phyloP scores from a whole-genome alignment of 2,113 vertebrate species.

The Cynocephalus volans region DNA sequence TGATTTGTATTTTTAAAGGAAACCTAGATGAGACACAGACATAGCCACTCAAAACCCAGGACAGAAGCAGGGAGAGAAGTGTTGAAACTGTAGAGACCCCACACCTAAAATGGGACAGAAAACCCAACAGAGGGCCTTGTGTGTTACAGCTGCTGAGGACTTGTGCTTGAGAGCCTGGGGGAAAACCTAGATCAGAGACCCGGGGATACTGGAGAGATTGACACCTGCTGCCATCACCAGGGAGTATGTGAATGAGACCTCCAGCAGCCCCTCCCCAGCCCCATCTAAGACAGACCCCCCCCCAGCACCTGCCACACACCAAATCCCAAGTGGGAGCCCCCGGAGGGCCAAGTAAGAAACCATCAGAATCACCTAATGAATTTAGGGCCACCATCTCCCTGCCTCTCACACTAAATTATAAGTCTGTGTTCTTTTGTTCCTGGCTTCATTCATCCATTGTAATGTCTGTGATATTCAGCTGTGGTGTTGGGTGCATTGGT shows the following conservation, averaged over 20 bases:
- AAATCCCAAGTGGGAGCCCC: not conserved
- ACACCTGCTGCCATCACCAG: not conserved
- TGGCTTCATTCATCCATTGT: accelerated
- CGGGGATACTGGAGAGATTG: not conserved
- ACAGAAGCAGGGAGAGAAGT: not conserved
- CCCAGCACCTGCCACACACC: not conserved
- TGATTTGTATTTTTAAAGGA: not conserved
- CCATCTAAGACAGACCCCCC: not conserved
- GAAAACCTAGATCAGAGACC: not conserved
- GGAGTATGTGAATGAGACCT: not conserved
- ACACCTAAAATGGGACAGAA: not conserved
- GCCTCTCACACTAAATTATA: not conserved
- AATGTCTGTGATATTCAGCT: accelerated
- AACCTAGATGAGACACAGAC: not conserved
- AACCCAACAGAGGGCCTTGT: too few relatives aligned
- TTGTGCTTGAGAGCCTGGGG: not conserved
- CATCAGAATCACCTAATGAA: not conserved
- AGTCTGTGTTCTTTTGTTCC: too few relatives aligned
- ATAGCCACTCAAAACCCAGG: not conserved
- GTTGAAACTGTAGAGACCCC: not conserved
- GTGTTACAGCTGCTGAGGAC: not conserved
- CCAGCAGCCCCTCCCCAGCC: not conserved
- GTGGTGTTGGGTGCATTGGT: accelerated
- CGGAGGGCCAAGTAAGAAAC: not conserved
- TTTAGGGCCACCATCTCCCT: not conserved